Conservation (phyloP, 2,113 vertebrate species). For the Monarcha castaneiventris region DNA sequence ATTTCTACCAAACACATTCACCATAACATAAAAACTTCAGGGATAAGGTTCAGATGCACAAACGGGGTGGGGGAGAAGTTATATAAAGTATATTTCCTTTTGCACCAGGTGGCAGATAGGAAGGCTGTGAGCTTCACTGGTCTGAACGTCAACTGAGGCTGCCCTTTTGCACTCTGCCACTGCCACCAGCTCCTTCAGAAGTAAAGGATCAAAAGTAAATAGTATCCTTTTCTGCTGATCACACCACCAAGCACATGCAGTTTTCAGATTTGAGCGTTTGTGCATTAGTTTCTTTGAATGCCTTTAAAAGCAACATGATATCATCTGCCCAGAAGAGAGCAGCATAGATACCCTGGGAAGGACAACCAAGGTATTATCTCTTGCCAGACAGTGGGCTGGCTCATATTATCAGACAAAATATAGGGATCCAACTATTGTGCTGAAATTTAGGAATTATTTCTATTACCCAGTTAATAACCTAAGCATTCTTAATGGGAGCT, state of each 20-base stretch:
- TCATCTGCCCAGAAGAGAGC: slow-evolving; percentile 29
- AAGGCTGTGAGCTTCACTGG: neutral
- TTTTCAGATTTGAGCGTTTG: neutral
- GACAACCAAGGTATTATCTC: neutral
- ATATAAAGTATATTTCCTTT: neutral
- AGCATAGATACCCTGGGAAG: neutral
- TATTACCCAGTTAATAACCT: neutral
- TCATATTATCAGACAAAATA: neutral
- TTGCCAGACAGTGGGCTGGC: neutral
- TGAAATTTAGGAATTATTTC: neutral
- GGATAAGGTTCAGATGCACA: neutral
- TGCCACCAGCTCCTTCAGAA: neutral
- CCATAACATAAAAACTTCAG: neutral
- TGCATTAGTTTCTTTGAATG: neutral
- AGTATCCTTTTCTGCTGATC: neutral
- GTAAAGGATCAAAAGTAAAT: neutral
- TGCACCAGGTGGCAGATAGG: neutral
- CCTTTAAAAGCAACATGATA: neutral
- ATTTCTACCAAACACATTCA: neutral
- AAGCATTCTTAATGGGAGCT: neutral
- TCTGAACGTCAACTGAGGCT: neutral
- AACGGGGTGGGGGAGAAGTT: rapidly evolving
- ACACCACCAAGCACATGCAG: neutral
- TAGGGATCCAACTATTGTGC: neutral
- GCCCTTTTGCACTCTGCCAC: neutral